These are phyloP conservation scores for Gymnosoma rotundatum DNA, from an alignment of 2,888 invertebrate genomes.

Conservation along the genomic window DNA sequence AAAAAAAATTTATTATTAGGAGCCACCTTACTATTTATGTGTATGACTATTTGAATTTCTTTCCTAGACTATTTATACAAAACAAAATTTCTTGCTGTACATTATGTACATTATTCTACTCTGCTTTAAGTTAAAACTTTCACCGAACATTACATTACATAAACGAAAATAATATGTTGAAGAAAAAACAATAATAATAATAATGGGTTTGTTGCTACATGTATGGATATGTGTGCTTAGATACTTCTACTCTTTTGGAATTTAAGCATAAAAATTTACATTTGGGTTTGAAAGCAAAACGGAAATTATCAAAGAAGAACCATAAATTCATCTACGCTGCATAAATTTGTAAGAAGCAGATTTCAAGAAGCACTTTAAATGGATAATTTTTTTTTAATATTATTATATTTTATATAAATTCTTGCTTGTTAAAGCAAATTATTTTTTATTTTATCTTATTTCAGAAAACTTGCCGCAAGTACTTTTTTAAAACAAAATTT, in stretches of 20 bases:
- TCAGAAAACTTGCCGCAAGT: too few species aligned
- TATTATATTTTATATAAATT: too few species aligned
- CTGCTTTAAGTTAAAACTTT: constrained; percentile 40
- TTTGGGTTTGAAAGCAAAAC: constrained; percentile 4
- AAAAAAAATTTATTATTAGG: too few species aligned
- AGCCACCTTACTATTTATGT: too few species aligned
- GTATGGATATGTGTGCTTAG: too few species aligned
- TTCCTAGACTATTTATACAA: background rate
- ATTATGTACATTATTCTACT: constrained; percentile 7
- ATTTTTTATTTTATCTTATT: too few species aligned
- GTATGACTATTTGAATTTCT: background rate
- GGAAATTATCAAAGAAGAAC: constrained; percentile 3
- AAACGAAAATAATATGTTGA: background rate
- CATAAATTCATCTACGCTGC: background rate
- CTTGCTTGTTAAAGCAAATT: too few species aligned
- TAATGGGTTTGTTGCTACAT: constrained; percentile 11
- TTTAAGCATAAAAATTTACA: constrained; percentile 11
- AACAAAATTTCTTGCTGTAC: background rate
- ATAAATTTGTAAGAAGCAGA: background rate
- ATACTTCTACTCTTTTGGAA: background rate
- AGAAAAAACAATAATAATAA: constrained; percentile 12
- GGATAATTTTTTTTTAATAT: too few species aligned
- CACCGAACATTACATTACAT: background rate
- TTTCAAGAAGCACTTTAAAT: background rate
- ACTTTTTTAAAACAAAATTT: too few species aligned